Evolutionary conservation across 1,140 invertebrate species (phyloP), one percentile per base, ranked within the genome.

Genomic region (Drosophila azteca): DNA sequence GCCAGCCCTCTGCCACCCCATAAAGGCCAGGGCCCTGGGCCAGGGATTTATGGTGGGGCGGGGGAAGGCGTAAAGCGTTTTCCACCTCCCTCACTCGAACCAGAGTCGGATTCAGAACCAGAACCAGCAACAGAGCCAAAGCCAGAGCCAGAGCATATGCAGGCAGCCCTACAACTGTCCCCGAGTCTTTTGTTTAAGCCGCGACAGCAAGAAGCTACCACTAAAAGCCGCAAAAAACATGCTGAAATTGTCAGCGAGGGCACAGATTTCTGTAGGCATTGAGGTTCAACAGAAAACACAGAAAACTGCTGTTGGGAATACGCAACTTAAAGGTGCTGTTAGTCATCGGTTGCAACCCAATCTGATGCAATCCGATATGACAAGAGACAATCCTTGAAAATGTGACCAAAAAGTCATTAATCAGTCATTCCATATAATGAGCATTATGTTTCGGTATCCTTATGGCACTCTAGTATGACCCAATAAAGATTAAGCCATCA

Each of bases 51-150:
- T 80, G 67, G 17, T 20, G 17, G 17, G 17, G n/a, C n/a, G n/a
- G 17, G 17, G 68, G 58, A 43, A 72, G 77, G 70, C 62, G 69
- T 82, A 75, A 74, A 75, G 55, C 75, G 46, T 69, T 69, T 68
- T 69, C 8, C 8, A 24, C 24, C 44, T 11, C 41, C n/a, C n/a
- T 22, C 52, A 15, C n/a, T 2, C 44, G 31, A n/a, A 67, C 35
- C 51, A 48, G 54, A 69, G 57, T 39, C 35, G 13, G 35, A 39
- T 5, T 13, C 35, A 39, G 35, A 11, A 29, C 45, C 46, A 17
- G 50, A 41, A 15, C 8, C 4, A 31, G 31, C 9, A 48, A 43
- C 51, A 55, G 54, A 69, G 49, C 1, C 35, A 39, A 11, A 11
- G 17, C 50, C 31, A 35, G 2, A 60, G 17, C 46, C 22, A 41